These are phyloP conservation scores for Phataginus tetradactyla DNA, from an alignment of 2,797 vertebrate genomes.

Conservation along the genomic window DNA sequence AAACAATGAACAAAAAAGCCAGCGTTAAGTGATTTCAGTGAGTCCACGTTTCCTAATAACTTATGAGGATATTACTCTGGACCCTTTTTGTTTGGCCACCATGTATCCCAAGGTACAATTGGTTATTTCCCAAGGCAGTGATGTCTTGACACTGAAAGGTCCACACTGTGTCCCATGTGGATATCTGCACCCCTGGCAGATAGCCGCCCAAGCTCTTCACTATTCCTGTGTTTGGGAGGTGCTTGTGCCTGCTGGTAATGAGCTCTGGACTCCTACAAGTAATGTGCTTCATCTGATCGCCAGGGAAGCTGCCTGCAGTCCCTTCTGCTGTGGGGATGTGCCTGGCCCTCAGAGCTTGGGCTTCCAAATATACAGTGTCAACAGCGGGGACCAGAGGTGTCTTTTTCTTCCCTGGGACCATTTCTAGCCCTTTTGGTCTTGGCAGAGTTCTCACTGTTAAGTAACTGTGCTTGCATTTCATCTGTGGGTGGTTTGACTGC, in stretches of 20 bases:
- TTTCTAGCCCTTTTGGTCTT: background rate
- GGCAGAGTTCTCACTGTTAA: slow-evolving; percentile 36
- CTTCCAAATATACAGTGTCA: background rate
- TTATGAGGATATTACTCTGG: background rate
- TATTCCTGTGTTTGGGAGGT: background rate
- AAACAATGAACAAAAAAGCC: background rate
- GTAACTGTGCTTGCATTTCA: background rate
- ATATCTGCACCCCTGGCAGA: background rate
- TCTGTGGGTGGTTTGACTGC: background rate
- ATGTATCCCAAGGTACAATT: background rate
- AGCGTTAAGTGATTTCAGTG: background rate
- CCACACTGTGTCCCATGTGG: background rate
- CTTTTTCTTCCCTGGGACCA: background rate
- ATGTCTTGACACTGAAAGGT: background rate
- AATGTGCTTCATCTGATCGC: background rate
- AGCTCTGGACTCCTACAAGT: background rate
- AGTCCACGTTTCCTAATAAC: background rate
- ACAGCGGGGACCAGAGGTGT: background rate
- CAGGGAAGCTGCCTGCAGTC: background rate
- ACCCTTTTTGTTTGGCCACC: background rate
- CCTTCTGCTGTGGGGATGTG: background rate
- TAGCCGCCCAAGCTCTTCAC: background rate
- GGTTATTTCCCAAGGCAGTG: background rate
- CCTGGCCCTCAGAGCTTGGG: background rate
- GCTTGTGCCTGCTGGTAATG: background rate